Base-by-base conservation (phyloP, 35 echinoderm and acorn worm genomes). In the Heliocidaris erythrogramma region DNA sequence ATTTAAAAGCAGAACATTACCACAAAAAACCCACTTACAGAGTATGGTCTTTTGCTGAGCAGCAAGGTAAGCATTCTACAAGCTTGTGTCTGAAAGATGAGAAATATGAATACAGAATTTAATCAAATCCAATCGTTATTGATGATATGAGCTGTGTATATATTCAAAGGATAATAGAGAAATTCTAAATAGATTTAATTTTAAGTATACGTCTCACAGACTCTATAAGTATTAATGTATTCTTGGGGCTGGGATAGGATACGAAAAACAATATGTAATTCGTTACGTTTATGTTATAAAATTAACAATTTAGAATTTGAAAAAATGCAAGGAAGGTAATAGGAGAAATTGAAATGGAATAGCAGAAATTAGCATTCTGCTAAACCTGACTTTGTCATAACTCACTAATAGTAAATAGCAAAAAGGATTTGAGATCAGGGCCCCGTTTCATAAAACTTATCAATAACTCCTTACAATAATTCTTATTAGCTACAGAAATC, bases 31-130 rank as follows among this genome's bases (percentile, higher is more conserved):
- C 14, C 65, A 92, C 91, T 92, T 48, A 92, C 91, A 17, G 91
- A 30, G 50, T 92, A 92, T 13, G 91, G 91, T 92, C 91, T 92
- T 29, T 92, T 92, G 49, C 91, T 92, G n/a, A 96, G 85, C 18
- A 96, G 85, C 16, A 94, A 27, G 31, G 95, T 49, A 30, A 96
- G 71, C 85, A 96, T 86, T 30, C 91, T 47, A 94, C 95, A 96
- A 0, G 95, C 95, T 89, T 96, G 95, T 56, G 95, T 96, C 95
- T 96, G 95, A 2, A 87, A 86, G 30, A 61, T 7, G 32, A 92
- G 21, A 71, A 13, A 95, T 29, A 90, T 0, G 5, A 2, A 69
- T 1, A 47, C 18, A 48, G 5, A 17, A 9, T 86, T 29, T 69
- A 27, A 78, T 32, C 12, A 21, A 48, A 21, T 0, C 47, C 48